These are phyloP conservation scores for Oreochromis niloticus DNA, from an alignment of 2,113 vertebrate species.

Conservation along the genomic window DNA sequence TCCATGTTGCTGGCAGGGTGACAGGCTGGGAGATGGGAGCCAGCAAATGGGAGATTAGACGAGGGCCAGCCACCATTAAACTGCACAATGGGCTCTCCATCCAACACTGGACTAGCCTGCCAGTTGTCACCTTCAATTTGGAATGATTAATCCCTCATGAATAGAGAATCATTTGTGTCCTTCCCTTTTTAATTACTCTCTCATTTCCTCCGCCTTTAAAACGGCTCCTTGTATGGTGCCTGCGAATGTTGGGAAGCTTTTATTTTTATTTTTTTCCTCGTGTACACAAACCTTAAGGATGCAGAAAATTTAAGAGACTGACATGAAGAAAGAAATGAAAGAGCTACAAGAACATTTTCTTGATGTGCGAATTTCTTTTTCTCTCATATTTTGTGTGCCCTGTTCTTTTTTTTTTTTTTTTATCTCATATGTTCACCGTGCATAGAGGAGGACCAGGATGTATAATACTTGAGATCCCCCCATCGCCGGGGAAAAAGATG, in stretches of 20 bases:
- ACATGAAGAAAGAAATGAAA: background rate
- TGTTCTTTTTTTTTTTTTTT: accelerated
- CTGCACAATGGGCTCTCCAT: conserved; percentile 44
- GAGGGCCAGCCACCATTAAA: conserved; percentile 51
- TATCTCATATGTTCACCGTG: background rate
- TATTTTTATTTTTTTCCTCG: background rate
- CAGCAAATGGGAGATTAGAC: conserved; percentile 80
- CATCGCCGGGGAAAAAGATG: background rate
- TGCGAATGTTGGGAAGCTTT: background rate
- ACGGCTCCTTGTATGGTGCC: background rate
- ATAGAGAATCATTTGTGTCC: conserved; percentile 33
- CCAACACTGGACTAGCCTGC: conserved; percentile 15
- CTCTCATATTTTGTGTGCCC: background rate
- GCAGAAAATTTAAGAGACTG: background rate
- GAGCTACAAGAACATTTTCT: background rate
- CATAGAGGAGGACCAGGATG: background rate
- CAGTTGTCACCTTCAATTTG: conserved; percentile 64
- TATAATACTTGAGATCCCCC: background rate
- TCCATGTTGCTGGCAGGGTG: conserved; percentile 81
- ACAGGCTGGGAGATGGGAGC: conserved; percentile 80
- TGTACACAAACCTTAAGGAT: background rate
- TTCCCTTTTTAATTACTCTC: conserved; percentile 18
- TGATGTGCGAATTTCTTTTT: accelerated
- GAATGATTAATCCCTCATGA: conserved; percentile 27
- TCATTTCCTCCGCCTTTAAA: background rate